Evolutionary conservation across 37 sponge, comb jelly and placozoan genomes (phyloP).

Genomic region (Mnemiopsis leidyi): DNA sequence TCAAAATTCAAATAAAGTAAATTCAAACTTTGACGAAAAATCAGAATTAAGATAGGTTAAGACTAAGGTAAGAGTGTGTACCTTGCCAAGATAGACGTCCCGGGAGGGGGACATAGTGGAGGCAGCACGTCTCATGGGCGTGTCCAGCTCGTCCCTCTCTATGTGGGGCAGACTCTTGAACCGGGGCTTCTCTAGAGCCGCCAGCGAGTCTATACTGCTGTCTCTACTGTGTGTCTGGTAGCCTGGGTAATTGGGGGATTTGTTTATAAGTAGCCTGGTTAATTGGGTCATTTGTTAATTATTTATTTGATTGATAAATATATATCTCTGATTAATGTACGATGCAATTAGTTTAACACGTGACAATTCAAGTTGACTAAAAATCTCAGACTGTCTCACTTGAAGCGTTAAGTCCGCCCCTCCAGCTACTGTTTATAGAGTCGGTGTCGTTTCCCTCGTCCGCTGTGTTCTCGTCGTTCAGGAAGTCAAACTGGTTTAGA

Average conservation of each 20-base stretch:
- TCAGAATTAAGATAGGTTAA: no score
- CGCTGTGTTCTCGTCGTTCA: conserved; percentile 59
- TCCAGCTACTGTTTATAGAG: conserved; percentile 56
- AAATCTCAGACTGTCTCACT: no score
- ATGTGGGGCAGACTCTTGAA: conserved; percentile 10
- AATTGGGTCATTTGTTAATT: background rate
- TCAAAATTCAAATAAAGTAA: no score
- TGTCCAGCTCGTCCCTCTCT: background rate
- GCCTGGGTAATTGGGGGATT: background rate
- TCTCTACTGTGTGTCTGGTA: conserved; percentile 49
- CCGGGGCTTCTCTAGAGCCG: background rate
- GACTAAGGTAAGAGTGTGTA: no score
- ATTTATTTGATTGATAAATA: no score
- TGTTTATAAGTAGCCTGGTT: background rate
- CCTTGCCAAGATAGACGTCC: conserved; percentile 39
- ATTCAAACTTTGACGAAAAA: no score
- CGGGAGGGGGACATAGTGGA: conserved; percentile 16
- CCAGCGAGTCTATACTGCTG: conserved; percentile 38
- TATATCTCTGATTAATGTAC: no score
- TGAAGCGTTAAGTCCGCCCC: conserved; percentile 37
- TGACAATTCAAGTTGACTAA: no score
- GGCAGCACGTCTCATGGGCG: background rate
- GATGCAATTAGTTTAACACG: no score
- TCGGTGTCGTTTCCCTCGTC: conserved; percentile 54
- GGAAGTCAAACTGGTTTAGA: conserved; percentile 60